phyloP scores from a whole-genome alignment of 2,113 vertebrate genomes.

The Thomomys bottae region DNA sequence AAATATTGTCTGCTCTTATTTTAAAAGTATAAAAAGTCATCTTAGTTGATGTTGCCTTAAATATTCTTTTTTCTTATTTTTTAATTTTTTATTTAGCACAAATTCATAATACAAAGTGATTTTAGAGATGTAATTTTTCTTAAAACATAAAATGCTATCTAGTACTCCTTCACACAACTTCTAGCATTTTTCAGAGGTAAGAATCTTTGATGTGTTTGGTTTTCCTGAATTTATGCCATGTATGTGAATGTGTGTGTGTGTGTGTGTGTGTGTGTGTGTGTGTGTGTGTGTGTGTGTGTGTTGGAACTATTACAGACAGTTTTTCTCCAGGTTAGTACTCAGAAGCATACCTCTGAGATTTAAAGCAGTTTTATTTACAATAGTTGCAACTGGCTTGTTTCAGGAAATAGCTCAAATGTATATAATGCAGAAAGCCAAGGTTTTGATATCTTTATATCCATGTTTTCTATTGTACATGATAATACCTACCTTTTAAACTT shows the following conservation, averaged over 20 bases:
- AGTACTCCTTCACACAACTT: neutral
- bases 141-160: too few relatives aligned
- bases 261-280: neutral
- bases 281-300: neutral
- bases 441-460: neutral
- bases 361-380: neutral
- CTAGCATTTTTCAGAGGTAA: neutral
- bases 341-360: neutral
- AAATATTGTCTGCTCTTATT: neutral
- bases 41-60: neutral
- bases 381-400: neutral
- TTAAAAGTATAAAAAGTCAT: neutral
- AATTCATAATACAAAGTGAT: too few relatives aligned
- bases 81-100: too few relatives aligned
- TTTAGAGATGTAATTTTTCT: neutral
- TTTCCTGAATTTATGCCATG: neutral
- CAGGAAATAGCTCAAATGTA: neutral
- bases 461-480: neutral
- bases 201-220: neutral
- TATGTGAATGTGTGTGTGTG: neutral
- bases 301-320: neutral
- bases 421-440: neutral
- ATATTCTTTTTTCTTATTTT: neutral
- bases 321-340: neutral
- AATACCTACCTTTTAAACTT: neutral